These are phyloP conservation scores for Hemicentrotus pulcherrimus DNA, from an alignment of 35 echinoderm and acorn worm genomes.

Conservation along the genomic window DNA sequence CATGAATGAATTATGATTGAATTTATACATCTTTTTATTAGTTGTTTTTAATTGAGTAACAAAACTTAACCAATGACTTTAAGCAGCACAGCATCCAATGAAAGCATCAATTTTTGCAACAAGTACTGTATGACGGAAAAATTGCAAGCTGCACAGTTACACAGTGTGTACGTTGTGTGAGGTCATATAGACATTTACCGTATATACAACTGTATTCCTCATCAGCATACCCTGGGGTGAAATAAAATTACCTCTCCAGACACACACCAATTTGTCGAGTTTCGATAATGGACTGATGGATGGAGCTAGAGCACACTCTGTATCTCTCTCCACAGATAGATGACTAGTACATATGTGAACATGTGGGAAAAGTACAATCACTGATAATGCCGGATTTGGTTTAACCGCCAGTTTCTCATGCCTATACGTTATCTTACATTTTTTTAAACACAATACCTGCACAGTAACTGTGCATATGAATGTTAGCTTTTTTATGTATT, in stretches of 20 bases:
- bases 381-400: not conserved
- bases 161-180: not conserved
- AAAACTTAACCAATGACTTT: too few relatives aligned
- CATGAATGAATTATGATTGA: too few relatives aligned
- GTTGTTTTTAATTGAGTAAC: too few relatives aligned
- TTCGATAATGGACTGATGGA: not conserved
- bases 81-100: too few relatives aligned
- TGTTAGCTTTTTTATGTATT: too few relatives aligned
- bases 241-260: constrained; percentile 4
- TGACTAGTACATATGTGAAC: not conserved
- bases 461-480: too few relatives aligned
- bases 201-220: not conserved
- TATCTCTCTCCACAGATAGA: not conserved
- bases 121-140: too few relatives aligned
- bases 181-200: not conserved
- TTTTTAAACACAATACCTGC: too few relatives aligned
- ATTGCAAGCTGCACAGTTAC: too few relatives aligned
- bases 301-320: not conserved
- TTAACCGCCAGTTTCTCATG: not conserved
- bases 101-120: too few relatives aligned
- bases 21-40: too few relatives aligned
- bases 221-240: constrained; percentile 15
- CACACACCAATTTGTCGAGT: constrained; percentile 3
- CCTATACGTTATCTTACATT: too few relatives aligned
- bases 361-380: not conserved